Evolutionary conservation across 2,113 vertebrate species (phyloP).

Genomic region (Benitochromis conjunctus): DNA sequence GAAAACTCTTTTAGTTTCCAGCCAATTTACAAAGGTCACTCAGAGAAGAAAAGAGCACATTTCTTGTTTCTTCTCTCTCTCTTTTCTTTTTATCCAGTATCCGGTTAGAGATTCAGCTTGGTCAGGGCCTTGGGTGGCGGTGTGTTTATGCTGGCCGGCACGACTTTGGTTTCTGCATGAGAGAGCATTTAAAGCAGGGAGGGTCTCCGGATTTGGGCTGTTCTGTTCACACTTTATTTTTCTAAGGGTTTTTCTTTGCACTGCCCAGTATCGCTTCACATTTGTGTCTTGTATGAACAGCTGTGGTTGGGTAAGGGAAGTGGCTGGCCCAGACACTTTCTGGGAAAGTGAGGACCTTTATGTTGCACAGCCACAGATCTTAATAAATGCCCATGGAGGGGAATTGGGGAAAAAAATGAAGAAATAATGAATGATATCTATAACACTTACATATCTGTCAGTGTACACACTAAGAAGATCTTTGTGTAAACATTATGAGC

Average conservation of each 20-base stretch:
- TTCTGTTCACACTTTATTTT: constrained; percentile 41
- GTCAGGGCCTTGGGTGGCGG: constrained; percentile 35
- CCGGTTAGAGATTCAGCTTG: constrained; percentile 1
- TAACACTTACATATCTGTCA: neutral
- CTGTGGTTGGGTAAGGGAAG: constrained; percentile 43
- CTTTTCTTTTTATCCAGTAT: neutral
- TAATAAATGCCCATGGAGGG: neutral
- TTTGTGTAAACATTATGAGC: neutral
- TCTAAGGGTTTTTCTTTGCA: constrained; percentile 16
- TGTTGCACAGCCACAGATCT: neutral
- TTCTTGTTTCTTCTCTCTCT: neutral
- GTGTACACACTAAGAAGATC: neutral
- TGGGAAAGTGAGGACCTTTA: constrained; percentile 21
- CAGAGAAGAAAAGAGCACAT: neutral
- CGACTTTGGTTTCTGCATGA: constrained; percentile 21
- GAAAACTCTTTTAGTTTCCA: neutral
- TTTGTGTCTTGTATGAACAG: constrained; percentile 66
- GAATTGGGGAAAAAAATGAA: neutral
- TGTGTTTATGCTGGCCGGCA: constrained; percentile 55
- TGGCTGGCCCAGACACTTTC: constrained; percentile 38
- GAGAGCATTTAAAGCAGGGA: constrained; percentile 44
- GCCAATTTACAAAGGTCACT: neutral
- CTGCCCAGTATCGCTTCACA: constrained; percentile 50
- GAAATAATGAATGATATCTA: neutral
- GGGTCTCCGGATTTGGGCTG: constrained; percentile 31